Base-by-base conservation (phyloP, 2,797 vertebrate species). In the Heliangelus exortis region DNA sequence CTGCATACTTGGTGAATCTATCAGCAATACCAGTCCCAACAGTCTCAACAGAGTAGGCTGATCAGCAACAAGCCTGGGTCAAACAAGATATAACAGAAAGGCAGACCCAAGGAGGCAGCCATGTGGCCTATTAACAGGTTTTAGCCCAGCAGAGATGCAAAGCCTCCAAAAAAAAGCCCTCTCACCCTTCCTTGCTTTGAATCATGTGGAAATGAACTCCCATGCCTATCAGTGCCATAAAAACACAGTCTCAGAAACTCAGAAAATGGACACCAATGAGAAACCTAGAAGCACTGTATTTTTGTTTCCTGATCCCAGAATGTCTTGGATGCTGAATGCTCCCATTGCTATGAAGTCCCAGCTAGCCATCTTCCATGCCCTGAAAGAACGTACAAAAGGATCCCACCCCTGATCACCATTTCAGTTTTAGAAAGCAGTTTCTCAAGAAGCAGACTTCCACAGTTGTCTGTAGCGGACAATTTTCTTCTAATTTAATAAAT, bases 391-490 rank as follows among this genome's bases (percentile, higher is more conserved):
- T 1, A 34, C 16, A 57, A 41, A 84, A 84, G 25, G 65, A 80
- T 45, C 57, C 48, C 7, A 3, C 9, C 16, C 26, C 31, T 0
- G 0, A 18, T 1, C 29, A 21, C 23, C 20, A 19, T 1, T 12
- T 66, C 26, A 51, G 57, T 5, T 2, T n/a, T 11, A 63, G 18
- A 84, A 39, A 65, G 28, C 31, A 41, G 47, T 51, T 84, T 89
- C 78, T 59, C 53, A 73, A 90, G 33, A 72, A 25, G 25, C 31
- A 92, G 50, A 15, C 31, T 87, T 82, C 71, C 74, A 86, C 16
- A 87, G 28, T 12, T 68, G 8, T 39, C 55, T 62, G 7, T 31
- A 62, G 10, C 36, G 63, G 33, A 65, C 51, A 83, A 18, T 29
- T 73, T 54, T 58, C 43, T 76, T 29, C 67, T 47, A 72, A 36